Evolutionary conservation across 2,113 vertebrate genomes (phyloP), one percentile per base, ranked within the genome.

Genomic region (Pelecanoides urinatrix): DNA sequence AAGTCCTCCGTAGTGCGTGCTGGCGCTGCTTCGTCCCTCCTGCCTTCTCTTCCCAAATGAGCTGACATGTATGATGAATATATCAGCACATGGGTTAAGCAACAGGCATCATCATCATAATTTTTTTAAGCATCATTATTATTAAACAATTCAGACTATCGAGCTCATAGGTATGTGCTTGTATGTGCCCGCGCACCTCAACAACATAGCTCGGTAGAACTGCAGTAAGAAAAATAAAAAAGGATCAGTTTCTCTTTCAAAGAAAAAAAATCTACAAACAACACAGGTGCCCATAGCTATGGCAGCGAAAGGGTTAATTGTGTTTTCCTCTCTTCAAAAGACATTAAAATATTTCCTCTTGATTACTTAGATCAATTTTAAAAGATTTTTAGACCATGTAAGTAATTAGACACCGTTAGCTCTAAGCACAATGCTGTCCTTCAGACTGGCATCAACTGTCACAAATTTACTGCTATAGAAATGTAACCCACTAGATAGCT

Each of bases 21-120:
- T 97, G 98, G 96, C 32, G 97, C 97, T 96, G 97, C 98, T 95
- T 98, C 98, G 96, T 99, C 99, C 97, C 99, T 99, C 98, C 99
- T 99, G 98, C 98, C 98, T 98, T 98, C 98, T 97, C 98, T 98
- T 97, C 98, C 98, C 92, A 98, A 97, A 98, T 98, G 98, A 98
- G 99, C 99, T 99, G 98, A 98, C 98, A 98, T 98, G 98, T 98
- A 99, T 98, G 98, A 98, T 98, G 98, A 98, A 98, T 98, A 99
- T 98, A 99, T 99, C 98, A 99, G 99, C 98, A 98, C 99, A 99
- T 98, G 98, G 98, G 98, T 98, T 99, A 98, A 98, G 98, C 98
- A 99, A 98, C 94, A 98, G 98, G 99, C 98, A 99, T 98, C 98
- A 97, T 92, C 72, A 98, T 97, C 87, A 98, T 91, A 2, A 88